Percentiles rank a stretch among this genome's conserved stretches.
phyloP scores from a whole-genome alignment of 2,888 invertebrate species.

The Aplocera efformata region DNA sequence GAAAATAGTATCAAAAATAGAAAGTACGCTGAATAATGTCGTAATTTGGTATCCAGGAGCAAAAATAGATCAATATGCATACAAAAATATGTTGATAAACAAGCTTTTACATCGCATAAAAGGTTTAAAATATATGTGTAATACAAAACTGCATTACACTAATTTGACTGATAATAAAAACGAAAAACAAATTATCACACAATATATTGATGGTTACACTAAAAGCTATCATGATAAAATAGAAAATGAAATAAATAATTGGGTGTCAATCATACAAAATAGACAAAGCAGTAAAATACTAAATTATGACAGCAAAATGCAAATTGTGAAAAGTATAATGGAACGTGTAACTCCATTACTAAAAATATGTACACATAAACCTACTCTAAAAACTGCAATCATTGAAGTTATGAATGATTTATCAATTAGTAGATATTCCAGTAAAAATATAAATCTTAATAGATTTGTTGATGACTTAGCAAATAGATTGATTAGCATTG shows the following conservation, averaged over 20 bases:
- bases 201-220: neutral
- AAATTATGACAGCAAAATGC: slow-evolving; percentile 3
- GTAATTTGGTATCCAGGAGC: slow-evolving; percentile 41
- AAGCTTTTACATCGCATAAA: slow-evolving; percentile 38
- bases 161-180: neutral
- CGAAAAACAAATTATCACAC: neutral
- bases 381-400: slow-evolving; percentile 14
- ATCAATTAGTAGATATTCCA: slow-evolving; percentile 6
- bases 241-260: slow-evolving; percentile 11
- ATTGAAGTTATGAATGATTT: slow-evolving; percentile 15
- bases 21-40: slow-evolving; percentile 37
- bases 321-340: slow-evolving; percentile 9
- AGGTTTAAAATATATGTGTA: no score
- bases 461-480: slow-evolving; percentile 19
- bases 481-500: slow-evolving; percentile 12
- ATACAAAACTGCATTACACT: slow-evolving; percentile 22
- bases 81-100: slow-evolving; percentile 35
- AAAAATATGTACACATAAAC: slow-evolving; percentile 6
- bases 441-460: neutral
- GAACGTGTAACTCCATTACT: slow-evolving; percentile 9
- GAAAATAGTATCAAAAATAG: slow-evolving; percentile 35
- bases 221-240: neutral
- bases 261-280: slow-evolving; percentile 2
- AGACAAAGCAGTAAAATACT: neutral
- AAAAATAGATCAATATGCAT: slow-evolving; percentile 27